Percentiles rank a stretch among this genome's conserved stretches.
Conservation (phyloP, 2,113 vertebrate genomes). For the Eleginops maclovinus region DNA sequence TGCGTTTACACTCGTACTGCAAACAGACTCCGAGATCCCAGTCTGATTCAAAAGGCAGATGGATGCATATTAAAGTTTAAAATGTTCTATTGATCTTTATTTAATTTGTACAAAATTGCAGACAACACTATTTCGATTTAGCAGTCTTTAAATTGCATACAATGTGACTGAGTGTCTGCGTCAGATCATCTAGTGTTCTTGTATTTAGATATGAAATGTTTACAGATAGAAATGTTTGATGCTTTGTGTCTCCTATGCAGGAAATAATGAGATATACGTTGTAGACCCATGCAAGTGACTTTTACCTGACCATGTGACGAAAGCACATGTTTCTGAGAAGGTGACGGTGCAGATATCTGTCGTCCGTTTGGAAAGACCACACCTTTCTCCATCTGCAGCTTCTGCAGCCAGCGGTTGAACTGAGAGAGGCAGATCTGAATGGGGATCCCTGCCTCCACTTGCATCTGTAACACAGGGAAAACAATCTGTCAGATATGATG, state of each 20-base stretch:
- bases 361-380: slow-evolving; percentile 80
- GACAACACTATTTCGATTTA: too few relatives aligned
- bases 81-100: neutral
- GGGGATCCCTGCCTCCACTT: slow-evolving; percentile 92
- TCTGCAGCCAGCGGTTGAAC: slow-evolving; percentile 92
- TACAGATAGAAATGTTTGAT: neutral
- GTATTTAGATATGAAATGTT: neutral
- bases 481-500: neutral
- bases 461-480: slow-evolving; percentile 78
- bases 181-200: too few relatives aligned
- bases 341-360: slow-evolving; percentile 5
- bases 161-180: too few relatives aligned
- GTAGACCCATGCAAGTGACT: neutral
- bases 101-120: too few relatives aligned
- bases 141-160: too few relatives aligned
- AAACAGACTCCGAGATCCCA: slow-evolving; percentile 97
- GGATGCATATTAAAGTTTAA: neutral
- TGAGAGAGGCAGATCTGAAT: slow-evolving; percentile 91
- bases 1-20: slow-evolving; percentile 95
- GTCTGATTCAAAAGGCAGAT: slow-evolving; percentile 80
- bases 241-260: neutral
- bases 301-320: slow-evolving; percentile 97
- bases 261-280: neutral
- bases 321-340: slow-evolving; percentile 84
- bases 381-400: slow-evolving; percentile 86